phyloP scores from a whole-genome alignment of 2,888 invertebrate genomes.

The Eucera pruinosa region DNA sequence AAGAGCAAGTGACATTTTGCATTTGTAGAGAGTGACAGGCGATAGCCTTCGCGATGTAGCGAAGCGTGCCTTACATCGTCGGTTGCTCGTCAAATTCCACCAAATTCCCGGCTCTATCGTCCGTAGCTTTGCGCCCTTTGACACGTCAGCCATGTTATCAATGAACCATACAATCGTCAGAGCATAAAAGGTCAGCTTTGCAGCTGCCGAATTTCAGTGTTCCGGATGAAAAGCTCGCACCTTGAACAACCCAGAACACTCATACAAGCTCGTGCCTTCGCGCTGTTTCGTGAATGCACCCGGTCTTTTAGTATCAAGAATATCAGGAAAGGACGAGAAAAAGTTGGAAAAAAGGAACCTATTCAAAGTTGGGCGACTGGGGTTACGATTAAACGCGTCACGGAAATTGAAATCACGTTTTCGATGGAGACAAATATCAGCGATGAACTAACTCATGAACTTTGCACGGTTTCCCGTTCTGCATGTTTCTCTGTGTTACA shows the following conservation, averaged over 20 bases:
- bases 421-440: background rate
- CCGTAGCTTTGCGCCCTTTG: slow-evolving; percentile 32
- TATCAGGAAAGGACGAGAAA: background rate
- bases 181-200: slow-evolving; percentile 35
- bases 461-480: too few species aligned
- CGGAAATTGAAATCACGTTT: background rate
- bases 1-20: slow-evolving; percentile 10
- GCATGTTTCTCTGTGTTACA: too few species aligned
- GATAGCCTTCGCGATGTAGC: slow-evolving; percentile 21
- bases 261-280: background rate
- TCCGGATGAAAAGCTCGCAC: slow-evolving; percentile 33
- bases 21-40: background rate
- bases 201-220: slow-evolving; percentile 38
- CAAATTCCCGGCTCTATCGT: slow-evolving; percentile 36
- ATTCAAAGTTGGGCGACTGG: background rate
- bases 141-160: slow-evolving; percentile 34
- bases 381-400: background rate
- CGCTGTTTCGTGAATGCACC: slow-evolving; percentile 18
- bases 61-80: slow-evolving; percentile 10
- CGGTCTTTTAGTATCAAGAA: background rate
- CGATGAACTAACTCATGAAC: too few species aligned
- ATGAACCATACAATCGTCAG: slow-evolving; percentile 29
- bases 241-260: background rate
- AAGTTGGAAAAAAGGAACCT: background rate
- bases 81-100: slow-evolving; percentile 27